phyloP scores from a whole-genome alignment of 2,797 vertebrate species.

The Lerista edwardsae region DNA sequence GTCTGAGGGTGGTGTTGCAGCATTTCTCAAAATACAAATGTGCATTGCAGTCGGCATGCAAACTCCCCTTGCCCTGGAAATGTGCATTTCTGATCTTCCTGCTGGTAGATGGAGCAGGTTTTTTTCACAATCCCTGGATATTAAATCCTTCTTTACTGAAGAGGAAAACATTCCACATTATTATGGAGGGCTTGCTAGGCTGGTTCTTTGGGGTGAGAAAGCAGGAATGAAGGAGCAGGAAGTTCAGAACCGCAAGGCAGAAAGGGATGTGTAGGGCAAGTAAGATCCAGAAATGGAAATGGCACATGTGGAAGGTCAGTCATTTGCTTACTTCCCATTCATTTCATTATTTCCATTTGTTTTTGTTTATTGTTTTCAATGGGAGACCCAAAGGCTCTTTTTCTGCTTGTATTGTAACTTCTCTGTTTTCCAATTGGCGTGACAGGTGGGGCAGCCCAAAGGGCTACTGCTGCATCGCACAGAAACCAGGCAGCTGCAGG shows the following conservation, averaged over 20 bases:
- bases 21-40: neutral
- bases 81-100: neutral
- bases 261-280: slow-evolving; percentile 13
- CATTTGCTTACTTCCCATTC: too few relatives aligned
- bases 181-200: neutral
- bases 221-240: accelerated
- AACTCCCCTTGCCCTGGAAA: neutral
- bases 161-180: neutral
- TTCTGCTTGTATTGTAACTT: too few relatives aligned
- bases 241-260: neutral
- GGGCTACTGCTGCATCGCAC: too few relatives aligned
- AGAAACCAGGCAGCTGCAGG: too few relatives aligned
- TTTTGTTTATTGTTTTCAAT: too few relatives aligned
- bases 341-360: too few relatives aligned
- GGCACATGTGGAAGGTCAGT: neutral
- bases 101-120: neutral
- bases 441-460: too few relatives aligned
- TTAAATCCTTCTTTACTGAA: slow-evolving; percentile 1
- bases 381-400: too few relatives aligned
- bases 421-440: too few relatives aligned
- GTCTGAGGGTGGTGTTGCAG: neutral
- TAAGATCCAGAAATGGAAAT: neutral
- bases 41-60: neutral
- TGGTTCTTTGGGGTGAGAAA: accelerated
- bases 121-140: neutral